These are phyloP conservation scores for Cherax destructor DNA, from an alignment of 1,140 invertebrate genomes.

Conservation along the genomic window DNA sequence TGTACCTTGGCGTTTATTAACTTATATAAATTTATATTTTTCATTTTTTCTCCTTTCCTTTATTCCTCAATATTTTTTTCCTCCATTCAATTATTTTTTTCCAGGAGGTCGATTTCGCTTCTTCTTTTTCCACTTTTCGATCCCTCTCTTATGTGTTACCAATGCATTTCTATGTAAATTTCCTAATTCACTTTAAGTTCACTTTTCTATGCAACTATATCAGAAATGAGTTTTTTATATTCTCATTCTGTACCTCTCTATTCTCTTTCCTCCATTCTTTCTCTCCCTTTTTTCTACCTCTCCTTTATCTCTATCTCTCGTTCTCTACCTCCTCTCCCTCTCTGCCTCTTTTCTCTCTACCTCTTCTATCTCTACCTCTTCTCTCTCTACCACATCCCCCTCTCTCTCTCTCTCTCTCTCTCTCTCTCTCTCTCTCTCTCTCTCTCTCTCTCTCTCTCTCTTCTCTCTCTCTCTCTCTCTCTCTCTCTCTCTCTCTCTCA, in stretches of 20 bases:
- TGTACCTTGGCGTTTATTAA: too few species aligned
- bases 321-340: neutral
- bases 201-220: too few species aligned
- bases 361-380: constrained; percentile 1
- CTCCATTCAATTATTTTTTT: neutral
- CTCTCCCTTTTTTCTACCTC: too few species aligned
- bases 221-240: too few species aligned
- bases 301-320: neutral
- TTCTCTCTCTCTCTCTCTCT: too few species aligned
- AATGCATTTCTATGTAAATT: too few species aligned
- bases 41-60: neutral
- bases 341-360: neutral
- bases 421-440: constrained; percentile 21
- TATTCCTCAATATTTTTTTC: neutral
- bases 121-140: neutral
- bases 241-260: too few species aligned
- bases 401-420: constrained; percentile 34
- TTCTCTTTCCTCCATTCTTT: too few species aligned
- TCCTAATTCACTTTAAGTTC: too few species aligned
- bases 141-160: too few species aligned
- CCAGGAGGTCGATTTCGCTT: neutral
- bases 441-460: constrained; percentile 1
- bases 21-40: neutral
- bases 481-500: too few species aligned
- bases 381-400: neutral